Evolutionary conservation across 2,113 vertebrate species (phyloP), one percentile per base, ranked within the genome.

Genomic region (Phylloscopus whistleri): DNA sequence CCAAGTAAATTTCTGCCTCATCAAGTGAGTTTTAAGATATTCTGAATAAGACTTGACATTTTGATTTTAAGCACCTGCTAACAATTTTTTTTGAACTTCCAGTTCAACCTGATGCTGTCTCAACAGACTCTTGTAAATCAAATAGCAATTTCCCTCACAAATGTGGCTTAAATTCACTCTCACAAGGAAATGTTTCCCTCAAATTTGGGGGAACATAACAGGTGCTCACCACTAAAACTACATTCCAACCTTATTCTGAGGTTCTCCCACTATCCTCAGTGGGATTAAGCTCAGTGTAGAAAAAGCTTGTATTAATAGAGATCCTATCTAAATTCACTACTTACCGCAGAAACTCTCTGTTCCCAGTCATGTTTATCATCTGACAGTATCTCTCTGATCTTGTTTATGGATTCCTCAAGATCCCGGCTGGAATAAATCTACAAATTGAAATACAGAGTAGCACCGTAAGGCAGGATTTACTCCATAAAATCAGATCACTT

Each of bases 311-410:
- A 39, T 63, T 52, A 93, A 80, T 3, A n/a, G 13, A 58, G 63
- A 64, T 75, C 11, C 72, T 17, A 88, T 15, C 6, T 15, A 60
- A 63, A 35, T 75, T 72, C 70, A 69, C 3, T 23, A 81, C 98
- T 99, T 98, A 99, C 99, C 58, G 99, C 99, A 4, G 96, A 96
- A 53, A 99, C 99, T 94, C 99, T 98, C 96, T 99, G 99, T 75
- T 99, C 99, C 99, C 99, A 99, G 96, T 99, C 99, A 15, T 99
- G 99, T 73, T 99, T 99, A 73, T 99, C 99, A 94, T 99, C 99
- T 52, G 99, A 99, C 6, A 99, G 89, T 70, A 99, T 98, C 93
- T 99, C 99, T 95, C 99, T 98, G 96, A 99, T 98, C 98, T 99
- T 99, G 75, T 98, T 98, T 96, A 99, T 96, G 63, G 99, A 99